These are phyloP conservation scores for Myathropa florea DNA, from an alignment of 2,888 invertebrate genomes.

Conservation along the genomic window DNA sequence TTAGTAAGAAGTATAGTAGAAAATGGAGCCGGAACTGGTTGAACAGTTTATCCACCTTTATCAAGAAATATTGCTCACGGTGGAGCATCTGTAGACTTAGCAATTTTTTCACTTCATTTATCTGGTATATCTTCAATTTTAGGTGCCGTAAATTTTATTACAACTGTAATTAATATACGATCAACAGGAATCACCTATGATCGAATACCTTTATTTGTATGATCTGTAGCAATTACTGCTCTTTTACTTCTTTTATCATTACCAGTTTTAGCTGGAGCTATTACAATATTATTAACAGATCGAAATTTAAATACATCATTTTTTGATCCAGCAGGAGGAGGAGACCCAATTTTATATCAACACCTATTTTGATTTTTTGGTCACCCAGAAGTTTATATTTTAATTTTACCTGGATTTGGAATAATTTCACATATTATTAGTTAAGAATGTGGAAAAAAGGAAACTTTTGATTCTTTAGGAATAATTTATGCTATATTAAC, in stretches of 20 bases:
- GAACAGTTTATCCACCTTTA: constrained; percentile 89
- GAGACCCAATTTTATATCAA: constrained; percentile 90
- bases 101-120: constrained; percentile 89
- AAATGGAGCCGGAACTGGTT: constrained; percentile 88
- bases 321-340: constrained; percentile 91
- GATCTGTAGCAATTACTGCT: constrained; percentile 86
- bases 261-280: constrained; percentile 89
- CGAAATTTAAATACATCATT: constrained; percentile 90
- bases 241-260: constrained; percentile 85
- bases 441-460: constrained; percentile 88
- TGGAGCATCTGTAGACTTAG: constrained; percentile 87
- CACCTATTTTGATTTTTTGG: constrained; percentile 95
- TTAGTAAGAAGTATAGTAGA: constrained; percentile 85
- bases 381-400: constrained; percentile 92
- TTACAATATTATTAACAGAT: constrained; percentile 90
- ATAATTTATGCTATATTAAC: constrained; percentile 93
- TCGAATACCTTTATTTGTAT: constrained; percentile 87
- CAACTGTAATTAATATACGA: constrained; percentile 88
- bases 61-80: constrained; percentile 84
- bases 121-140: constrained; percentile 88
- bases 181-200: constrained; percentile 83
- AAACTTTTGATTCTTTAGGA: constrained; percentile 87
- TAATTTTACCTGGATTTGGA: constrained; percentile 91
- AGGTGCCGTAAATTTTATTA: constrained; percentile 90
- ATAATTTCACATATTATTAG: constrained; percentile 90